Base-by-base conservation (phyloP, 2,888 invertebrate species). In the Nezara viridula region DNA sequence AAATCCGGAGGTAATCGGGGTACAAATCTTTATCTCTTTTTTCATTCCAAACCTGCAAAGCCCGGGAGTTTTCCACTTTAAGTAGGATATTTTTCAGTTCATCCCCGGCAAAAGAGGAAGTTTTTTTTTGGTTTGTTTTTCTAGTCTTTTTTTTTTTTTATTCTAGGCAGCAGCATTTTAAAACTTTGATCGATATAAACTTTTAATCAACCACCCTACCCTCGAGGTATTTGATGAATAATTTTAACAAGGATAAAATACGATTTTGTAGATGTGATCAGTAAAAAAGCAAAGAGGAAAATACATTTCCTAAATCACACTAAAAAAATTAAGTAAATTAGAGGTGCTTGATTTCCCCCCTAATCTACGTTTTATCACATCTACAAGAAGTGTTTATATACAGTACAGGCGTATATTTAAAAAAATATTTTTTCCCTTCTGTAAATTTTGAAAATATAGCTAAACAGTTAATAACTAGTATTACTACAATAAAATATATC, bases 1-100 rank as follows among this genome's bases (percentile, higher is more conserved):
- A 73, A 73, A 73, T 73, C 66, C 66, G 37, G 66, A 73, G 27
- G 37, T 73, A 73, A 73, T 73, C 37, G 37, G 66, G 37, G 37
- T 32, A 73, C 66, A 73, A 73, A 73, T 73, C 66, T 73, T 73
- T 37, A 60, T 73, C 32, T 9, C 66, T 73, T 73, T 73, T 73
- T 73, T 73, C 21, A 37, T 73, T 73, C 66, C 32, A 73, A 60
- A 60, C 60, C 60, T 14, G 16, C 27, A 60, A 73, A 73, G 66
- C 66, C 37, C 27, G 66, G 66, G 66, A 66, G 66, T 73, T 73
- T 73, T 73, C 24, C 66, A 73, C 66, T 73, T 73, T 73, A 73
- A 73, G 66, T 73, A 73, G 66, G 66, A 73, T 73, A 73, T 73
- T 73, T 73, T 73, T 73, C 66, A 73, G 66, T 73, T 73, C 66